These are phyloP conservation scores for Sarcophaga caerulescens DNA, from an alignment of 2,888 invertebrate species.

Conservation along the genomic window DNA sequence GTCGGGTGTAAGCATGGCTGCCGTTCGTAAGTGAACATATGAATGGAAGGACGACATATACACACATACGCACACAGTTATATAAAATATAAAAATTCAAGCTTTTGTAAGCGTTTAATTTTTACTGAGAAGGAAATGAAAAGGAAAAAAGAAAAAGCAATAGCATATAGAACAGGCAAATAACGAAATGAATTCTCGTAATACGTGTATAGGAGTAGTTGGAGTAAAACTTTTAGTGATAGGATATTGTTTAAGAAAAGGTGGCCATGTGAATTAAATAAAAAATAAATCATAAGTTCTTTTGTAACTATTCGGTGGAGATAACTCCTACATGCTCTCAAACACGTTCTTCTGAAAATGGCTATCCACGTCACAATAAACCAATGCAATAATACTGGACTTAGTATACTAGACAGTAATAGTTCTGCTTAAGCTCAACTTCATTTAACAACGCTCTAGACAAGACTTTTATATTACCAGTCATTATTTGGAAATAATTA, in stretches of 20 bases:
- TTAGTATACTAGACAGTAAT: too few relatives aligned
- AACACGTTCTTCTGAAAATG: too few relatives aligned
- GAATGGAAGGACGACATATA: background rate
- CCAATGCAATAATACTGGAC: too few relatives aligned
- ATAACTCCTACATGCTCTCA: too few relatives aligned
- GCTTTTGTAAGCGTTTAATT: constrained; percentile 37
- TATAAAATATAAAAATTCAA: constrained; percentile 7
- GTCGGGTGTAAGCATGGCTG: constrained; percentile 20
- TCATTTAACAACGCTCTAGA: too few relatives aligned
- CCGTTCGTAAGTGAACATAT: constrained; percentile 14
- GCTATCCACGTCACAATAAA: too few relatives aligned
- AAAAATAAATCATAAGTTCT: too few relatives aligned
- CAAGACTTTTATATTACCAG: too few relatives aligned
- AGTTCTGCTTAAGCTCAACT: too few relatives aligned
- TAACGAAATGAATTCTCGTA: constrained; percentile 40
- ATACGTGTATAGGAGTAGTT: background rate
- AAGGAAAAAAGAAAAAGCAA: background rate
- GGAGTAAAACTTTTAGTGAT: background rate
- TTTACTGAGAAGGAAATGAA: background rate
- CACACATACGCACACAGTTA: constrained; percentile 1
- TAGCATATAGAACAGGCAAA: constrained; percentile 22
- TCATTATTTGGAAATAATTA: too few relatives aligned
- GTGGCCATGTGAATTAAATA: constrained; percentile 8
- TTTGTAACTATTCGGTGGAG: too few relatives aligned
- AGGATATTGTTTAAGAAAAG: background rate